These are phyloP conservation scores for Macrophya alboannulata DNA, from an alignment of 2,888 invertebrate genomes.

Conservation along the genomic window DNA sequence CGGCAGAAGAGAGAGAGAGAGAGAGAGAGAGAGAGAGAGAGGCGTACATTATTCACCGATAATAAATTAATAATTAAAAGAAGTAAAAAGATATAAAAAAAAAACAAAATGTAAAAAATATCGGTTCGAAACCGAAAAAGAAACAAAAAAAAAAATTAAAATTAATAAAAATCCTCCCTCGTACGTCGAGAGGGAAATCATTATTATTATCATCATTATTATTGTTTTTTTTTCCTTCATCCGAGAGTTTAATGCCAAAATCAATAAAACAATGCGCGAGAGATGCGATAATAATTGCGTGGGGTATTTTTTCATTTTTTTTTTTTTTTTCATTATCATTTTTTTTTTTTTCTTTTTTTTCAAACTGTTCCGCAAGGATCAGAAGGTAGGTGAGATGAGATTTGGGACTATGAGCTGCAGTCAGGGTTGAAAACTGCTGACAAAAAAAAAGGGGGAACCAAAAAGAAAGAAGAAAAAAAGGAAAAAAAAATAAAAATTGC, in stretches of 20 bases:
- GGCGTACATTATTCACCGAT: neutral
- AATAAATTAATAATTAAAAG: too few species aligned
- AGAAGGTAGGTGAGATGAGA: neutral
- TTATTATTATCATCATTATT: neutral
- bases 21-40: neutral
- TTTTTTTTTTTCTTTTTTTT: neutral
- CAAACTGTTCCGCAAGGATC: neutral
- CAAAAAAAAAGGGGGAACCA: neutral
- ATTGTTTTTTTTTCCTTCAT: neutral
- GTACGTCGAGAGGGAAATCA: neutral
- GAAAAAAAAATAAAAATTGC: neutral
- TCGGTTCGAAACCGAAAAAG: too few species aligned
- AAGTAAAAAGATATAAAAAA: neutral
- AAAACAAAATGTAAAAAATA: too few species aligned
- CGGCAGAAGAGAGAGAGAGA: neutral
- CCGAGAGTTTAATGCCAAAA: too few species aligned
- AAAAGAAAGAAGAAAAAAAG: neutral
- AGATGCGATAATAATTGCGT: neutral
- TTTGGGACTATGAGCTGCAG: neutral
- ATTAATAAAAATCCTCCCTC: neutral
- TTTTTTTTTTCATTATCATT: neutral
- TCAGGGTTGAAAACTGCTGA: conserved; percentile 22
- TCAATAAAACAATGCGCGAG: neutral
- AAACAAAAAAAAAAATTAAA: neutral
- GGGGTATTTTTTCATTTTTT: neutral